A percentile compares a stretch with the other conserved stretches of the same genome.
Evolutionary conservation across 2,888 invertebrate species (phyloP).

Genomic region (Drosophila nr. fundita): DNA sequence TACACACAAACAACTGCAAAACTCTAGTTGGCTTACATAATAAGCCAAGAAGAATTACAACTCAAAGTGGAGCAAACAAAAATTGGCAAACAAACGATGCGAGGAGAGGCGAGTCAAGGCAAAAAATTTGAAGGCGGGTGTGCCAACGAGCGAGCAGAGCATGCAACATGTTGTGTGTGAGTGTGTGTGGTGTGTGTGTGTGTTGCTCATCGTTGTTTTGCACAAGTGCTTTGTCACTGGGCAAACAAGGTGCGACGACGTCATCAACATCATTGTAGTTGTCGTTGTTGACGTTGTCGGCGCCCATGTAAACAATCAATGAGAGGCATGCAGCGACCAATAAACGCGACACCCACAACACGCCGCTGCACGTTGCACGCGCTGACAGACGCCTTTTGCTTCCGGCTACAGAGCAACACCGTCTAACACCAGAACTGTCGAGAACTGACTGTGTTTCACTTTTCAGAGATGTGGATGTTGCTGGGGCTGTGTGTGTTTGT

Average conservation of each 20-base stretch:
- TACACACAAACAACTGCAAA: constrained; percentile 13
- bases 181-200: not conserved
- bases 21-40: constrained; percentile 48
- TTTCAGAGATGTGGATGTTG: not conserved
- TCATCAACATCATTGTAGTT: constrained; percentile 24
- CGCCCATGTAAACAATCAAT: constrained; percentile 67
- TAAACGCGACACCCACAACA: not conserved
- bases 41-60: constrained; percentile 55
- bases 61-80: constrained; percentile 66
- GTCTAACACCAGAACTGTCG: constrained; percentile 19
- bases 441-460: constrained; percentile 18
- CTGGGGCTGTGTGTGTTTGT: not conserved
- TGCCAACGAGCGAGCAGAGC: constrained; percentile 2
- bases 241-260: constrained; percentile 31
- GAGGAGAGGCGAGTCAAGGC: constrained; percentile 1
- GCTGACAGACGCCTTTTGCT: constrained; percentile 53
- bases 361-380: not conserved
- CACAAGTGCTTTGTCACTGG: constrained; percentile 52
- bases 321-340: constrained; percentile 49
- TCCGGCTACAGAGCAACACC: constrained; percentile 39
- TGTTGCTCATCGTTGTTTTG: constrained; percentile 17
- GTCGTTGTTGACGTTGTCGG: constrained; percentile 27
- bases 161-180: not conserved
- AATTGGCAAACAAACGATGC: constrained; percentile 62
- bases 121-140: constrained; percentile 7